These are phyloP conservation scores for Notoglanidium macrostoma DNA, from an alignment of 2,797 vertebrate genomes.

Conservation along the genomic window DNA sequence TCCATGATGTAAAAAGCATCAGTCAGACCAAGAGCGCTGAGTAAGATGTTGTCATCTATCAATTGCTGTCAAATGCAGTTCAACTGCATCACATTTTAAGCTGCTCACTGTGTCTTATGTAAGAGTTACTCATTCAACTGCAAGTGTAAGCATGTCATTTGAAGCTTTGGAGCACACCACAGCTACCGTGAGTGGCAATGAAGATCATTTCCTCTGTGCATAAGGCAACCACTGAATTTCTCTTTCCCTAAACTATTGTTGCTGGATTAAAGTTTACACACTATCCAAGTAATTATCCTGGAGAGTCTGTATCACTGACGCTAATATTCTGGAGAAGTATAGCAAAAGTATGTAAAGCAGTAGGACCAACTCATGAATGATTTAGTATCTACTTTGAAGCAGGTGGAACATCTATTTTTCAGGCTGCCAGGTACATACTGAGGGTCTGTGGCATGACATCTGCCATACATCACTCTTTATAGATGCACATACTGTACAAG, in stretches of 20 bases:
- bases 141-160: neutral
- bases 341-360: neutral
- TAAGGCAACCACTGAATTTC: neutral
- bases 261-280: neutral
- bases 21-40: neutral
- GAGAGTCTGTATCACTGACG: neutral
- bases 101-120: neutral
- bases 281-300: neutral
- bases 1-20: conserved; percentile 7
- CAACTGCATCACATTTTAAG: conserved; percentile 4
- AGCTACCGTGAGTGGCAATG: neutral
- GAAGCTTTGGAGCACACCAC: neutral
- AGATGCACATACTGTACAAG: too few relatives aligned
- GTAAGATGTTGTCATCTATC: conserved; percentile 4
- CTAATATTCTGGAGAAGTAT: neutral
- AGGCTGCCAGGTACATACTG: neutral
- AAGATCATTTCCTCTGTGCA: conserved; percentile 9
- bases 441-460: neutral
- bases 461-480: neutral
- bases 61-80: conserved; percentile 1
- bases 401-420: conserved; percentile 1
- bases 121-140: neutral
- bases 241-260: neutral
- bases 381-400: neutral
- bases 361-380: neutral